These are phyloP conservation scores for Volucella inflata DNA, from an alignment of 2,888 invertebrate genomes.

Conservation along the genomic window DNA sequence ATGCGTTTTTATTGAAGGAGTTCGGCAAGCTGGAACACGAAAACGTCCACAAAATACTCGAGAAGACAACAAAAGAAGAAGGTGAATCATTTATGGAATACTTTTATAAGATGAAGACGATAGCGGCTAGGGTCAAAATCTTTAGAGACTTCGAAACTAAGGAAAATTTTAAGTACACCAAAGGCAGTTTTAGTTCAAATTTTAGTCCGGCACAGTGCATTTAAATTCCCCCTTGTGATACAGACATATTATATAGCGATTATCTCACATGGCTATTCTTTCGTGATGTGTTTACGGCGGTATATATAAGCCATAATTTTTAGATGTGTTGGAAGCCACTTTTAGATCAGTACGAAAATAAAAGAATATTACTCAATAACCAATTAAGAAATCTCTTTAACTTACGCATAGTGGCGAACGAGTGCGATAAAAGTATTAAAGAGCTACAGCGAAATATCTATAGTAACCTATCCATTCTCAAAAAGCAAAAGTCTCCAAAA, in stretches of 20 bases:
- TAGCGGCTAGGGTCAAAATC: conserved; percentile 21
- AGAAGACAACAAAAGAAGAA: conserved; percentile 21
- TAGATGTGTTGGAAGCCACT: no score
- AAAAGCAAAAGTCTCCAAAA: no score
- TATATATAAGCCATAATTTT: not conserved
- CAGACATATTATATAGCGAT: not conserved
- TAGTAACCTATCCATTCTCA: no score
- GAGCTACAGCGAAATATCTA: no score
- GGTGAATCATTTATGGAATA: conserved; percentile 41
- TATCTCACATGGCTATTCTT: not conserved
- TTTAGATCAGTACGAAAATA: not conserved
- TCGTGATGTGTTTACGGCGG: not conserved
- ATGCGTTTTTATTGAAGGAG: conserved; percentile 31
- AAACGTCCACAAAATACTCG: conserved; percentile 37
- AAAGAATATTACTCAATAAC: not conserved
- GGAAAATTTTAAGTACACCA: not conserved
- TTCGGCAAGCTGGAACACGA: conserved; percentile 22
- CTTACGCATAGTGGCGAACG: not conserved
- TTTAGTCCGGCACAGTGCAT: not conserved
- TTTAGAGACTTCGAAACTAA: not conserved
- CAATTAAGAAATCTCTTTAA: not conserved
- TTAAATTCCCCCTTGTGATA: not conserved
- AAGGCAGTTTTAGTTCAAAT: not conserved
- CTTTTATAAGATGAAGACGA: conserved; percentile 45
- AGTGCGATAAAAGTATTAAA: no score